Base-by-base conservation (phyloP, 2,797 vertebrate species). In the Lycodopsis pacificus region DNA sequence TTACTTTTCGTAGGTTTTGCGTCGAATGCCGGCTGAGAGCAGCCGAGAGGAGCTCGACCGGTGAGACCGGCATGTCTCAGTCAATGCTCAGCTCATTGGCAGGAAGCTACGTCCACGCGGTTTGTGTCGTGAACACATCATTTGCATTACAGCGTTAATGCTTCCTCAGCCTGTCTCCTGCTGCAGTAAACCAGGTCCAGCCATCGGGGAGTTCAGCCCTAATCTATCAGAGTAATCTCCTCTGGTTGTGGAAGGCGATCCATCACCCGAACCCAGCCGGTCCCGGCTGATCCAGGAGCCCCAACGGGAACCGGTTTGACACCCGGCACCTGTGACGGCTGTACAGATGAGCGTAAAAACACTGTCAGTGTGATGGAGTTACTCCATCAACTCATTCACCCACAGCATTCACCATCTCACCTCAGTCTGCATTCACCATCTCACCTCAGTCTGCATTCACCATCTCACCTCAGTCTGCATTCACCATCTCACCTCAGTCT, bases 151-250 rank as follows among this genome's bases (percentile, higher is more conserved):
- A 34, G 46, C 36, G 38, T 57, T 73, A 72, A 71, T 73, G 22
- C 27, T 14, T 67, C 75, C 46, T 61, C 77, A 72, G 71, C 49
- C 67, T 30, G 79, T 69, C 67, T 91, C 86, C 83, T 82, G 82
- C 74, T 74, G 78, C 85, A 81, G 71, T 65, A 82, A 88, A 91
- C 85, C 86, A 82, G 85, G 81, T 90, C 89, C 66, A 40, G 67
- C 63, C 76, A 80, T 80, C 84, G 85, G 14, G 83, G 87, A 85
- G 75, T 76, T 82, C 27, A 59, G 70, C 79, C 42, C 66, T 88
- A 84, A 90, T 89, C 73, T 64, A 73, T 79, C 73, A 70, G 59
- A 53, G 57, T 89, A 81, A 85, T 91, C 85, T 91, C 34, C 77
- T 92, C 83, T 69, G 51, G 71, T 59, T 66, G 77, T 46, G 61